Conservation (phyloP, 2,888 invertebrate species). For the Rapana venosa region DNA sequence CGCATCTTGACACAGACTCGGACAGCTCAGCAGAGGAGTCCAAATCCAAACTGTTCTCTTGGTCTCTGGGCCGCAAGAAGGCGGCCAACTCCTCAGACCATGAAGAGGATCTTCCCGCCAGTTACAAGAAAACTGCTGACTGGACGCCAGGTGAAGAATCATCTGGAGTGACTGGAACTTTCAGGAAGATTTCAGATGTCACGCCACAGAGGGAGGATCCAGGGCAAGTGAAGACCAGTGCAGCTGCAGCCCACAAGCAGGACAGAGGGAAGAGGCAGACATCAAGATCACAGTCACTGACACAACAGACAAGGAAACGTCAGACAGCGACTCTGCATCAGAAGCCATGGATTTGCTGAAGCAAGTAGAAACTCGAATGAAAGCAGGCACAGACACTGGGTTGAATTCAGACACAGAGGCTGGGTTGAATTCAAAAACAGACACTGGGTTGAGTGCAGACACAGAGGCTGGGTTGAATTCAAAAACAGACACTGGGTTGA, state of each 20-base stretch:
- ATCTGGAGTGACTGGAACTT: constrained; percentile 1
- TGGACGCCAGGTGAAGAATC: constrained; percentile 13
- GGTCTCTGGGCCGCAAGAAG: constrained; percentile 33
- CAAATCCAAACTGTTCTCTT: constrained; percentile 29
- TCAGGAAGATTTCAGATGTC: constrained; percentile 20
- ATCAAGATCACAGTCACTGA: neutral
- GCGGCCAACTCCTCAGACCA: constrained; percentile 11
- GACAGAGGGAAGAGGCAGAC: neutral
- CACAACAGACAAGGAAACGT: neutral
- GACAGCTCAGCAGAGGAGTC: constrained; percentile 32
- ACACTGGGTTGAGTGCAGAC: too few relatives aligned
- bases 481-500: too few relatives aligned
- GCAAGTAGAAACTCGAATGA: too few relatives aligned
- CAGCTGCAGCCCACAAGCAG: neutral
- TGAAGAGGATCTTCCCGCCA: constrained; percentile 12
- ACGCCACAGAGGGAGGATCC: neutral
- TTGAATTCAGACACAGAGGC: too few relatives aligned
- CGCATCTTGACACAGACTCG: neutral
- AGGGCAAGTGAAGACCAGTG: neutral
- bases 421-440: neutral
- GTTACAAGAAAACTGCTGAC: constrained; percentile 23
- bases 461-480: too few relatives aligned
- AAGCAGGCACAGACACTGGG: too few relatives aligned
- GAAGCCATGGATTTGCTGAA: too few relatives aligned
- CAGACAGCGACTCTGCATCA: neutral